These are phyloP conservation scores for Centropyge bicolor DNA, from an alignment of 2,797 vertebrate species.

Conservation along the genomic window DNA sequence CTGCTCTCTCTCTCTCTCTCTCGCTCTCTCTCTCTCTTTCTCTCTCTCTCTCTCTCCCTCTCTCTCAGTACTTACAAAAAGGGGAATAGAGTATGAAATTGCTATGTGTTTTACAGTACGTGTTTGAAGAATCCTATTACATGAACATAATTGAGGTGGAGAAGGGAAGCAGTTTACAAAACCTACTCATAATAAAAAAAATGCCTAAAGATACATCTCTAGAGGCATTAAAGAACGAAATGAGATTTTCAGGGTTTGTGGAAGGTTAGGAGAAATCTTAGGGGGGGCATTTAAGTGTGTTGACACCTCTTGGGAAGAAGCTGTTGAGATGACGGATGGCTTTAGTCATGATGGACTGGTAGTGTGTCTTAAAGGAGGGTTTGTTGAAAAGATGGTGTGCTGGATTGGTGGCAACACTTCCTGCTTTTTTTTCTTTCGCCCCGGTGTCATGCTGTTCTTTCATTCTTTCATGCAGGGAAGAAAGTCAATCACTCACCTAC, in stretches of 20 bases:
- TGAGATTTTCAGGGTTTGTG: slow-evolving; percentile 35
- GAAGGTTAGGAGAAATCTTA: slow-evolving; percentile 38
- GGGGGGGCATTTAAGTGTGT: slow-evolving; percentile 23
- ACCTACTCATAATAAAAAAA: neutral
- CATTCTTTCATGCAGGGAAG: slow-evolving; percentile 35
- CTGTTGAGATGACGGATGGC: slow-evolving; percentile 48
- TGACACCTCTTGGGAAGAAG: slow-evolving; percentile 47
- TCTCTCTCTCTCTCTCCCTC: neutral
- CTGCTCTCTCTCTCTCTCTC: too few relatives aligned
- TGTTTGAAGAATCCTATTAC: neutral
- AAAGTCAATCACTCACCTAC: slow-evolving; percentile 27
- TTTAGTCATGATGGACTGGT: slow-evolving; percentile 45
- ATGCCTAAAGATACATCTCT: neutral
- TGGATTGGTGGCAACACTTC: neutral
- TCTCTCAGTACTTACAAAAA: neutral
- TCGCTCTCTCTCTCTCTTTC: neutral
- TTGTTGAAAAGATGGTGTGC: slow-evolving; percentile 49
- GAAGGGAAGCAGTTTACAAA: neutral
- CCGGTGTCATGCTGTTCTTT: slow-evolving; percentile 27
- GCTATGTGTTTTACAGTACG: neutral
- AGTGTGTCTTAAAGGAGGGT: slow-evolving; percentile 40
- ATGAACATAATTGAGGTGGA: slow-evolving; percentile 6
- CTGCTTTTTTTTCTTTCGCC: slow-evolving; percentile 29
- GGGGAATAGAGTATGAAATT: neutral
- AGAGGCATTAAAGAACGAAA: slow-evolving; percentile 2